phyloP scores from a whole-genome alignment of 1,140 invertebrate species.

The Aphidius ervi region DNA sequence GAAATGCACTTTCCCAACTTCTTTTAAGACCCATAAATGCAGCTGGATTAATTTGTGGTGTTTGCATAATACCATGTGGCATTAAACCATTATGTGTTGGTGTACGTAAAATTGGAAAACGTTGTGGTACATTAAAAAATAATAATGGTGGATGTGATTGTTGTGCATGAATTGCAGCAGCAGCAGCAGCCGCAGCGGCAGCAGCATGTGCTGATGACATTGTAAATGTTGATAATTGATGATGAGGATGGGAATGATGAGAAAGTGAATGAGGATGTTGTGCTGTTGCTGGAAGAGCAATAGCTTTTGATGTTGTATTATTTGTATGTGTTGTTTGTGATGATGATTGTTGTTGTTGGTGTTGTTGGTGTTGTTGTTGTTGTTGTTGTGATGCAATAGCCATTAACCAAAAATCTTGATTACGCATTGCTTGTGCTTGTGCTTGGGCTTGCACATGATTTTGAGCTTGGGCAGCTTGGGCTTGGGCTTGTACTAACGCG shows the following conservation, averaged over 20 bases:
- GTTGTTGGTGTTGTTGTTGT: constrained; percentile 45
- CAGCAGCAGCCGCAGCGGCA: constrained; percentile 39
- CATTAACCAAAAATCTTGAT: constrained; percentile 50
- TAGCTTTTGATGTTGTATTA: constrained; percentile 40
- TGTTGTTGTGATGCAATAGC: constrained; percentile 50
- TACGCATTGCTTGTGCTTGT: constrained; percentile 35
- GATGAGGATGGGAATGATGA: constrained; percentile 29
- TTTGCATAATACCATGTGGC: constrained; percentile 45
- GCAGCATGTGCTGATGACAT: constrained; percentile 48
- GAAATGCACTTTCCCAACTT: constrained; percentile 51
- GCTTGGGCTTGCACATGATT: constrained; percentile 40
- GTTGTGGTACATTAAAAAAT: constrained; percentile 46
- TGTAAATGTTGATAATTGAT: constrained; percentile 50
- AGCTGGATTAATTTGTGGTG: constrained; percentile 41
- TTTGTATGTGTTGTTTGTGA: constrained; percentile 48
- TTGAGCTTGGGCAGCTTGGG: constrained; percentile 43
- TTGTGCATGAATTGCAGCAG: constrained; percentile 44
- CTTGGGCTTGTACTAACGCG: constrained; percentile 43
- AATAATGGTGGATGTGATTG: constrained; percentile 36
- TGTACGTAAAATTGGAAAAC: constrained; percentile 49
- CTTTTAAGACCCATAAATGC: constrained; percentile 54
- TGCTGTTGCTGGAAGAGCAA: constrained; percentile 37
- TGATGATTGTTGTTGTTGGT: constrained; percentile 28
- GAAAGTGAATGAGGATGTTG: constrained; percentile 36
- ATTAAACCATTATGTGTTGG: constrained; percentile 44